phyloP scores from a whole-genome alignment of 2,113 vertebrate genomes.

The Tonatia bakeri region DNA sequence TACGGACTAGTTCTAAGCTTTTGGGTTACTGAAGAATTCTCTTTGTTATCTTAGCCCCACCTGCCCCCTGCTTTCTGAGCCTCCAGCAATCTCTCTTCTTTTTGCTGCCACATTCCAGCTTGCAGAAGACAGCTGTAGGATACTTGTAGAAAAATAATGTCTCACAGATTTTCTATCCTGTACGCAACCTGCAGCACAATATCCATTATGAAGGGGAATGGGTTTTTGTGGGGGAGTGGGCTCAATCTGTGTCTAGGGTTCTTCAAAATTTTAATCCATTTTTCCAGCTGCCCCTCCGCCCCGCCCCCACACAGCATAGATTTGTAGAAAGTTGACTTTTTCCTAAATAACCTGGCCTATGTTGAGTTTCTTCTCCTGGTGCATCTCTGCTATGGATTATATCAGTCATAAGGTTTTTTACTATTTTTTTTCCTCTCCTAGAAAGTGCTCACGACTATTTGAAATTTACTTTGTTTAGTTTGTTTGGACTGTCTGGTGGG shows the following conservation, averaged over 20 bases:
- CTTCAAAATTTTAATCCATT: not conserved
- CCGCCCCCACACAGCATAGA: not conserved
- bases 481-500: not conserved
- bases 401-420: not conserved
- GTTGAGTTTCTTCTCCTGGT: not conserved
- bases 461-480: not conserved
- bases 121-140: not conserved
- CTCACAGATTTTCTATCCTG: not conserved
- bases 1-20: not conserved
- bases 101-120: not conserved
- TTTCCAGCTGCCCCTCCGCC: not conserved
- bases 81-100: not conserved
- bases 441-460: not conserved
- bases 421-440: not conserved
- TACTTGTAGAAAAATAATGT: not conserved
- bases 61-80: not conserved
- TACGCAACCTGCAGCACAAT: not conserved
- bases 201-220: not conserved
- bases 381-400: not conserved
- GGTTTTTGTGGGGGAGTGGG: not conserved
- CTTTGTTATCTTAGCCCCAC: not conserved
- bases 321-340: not conserved
- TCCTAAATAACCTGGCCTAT: not conserved
- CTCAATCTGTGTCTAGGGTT: not conserved
- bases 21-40: not conserved